Conservation (phyloP, 1,140 invertebrate genomes). For the Drosophila baimaii region DNA sequence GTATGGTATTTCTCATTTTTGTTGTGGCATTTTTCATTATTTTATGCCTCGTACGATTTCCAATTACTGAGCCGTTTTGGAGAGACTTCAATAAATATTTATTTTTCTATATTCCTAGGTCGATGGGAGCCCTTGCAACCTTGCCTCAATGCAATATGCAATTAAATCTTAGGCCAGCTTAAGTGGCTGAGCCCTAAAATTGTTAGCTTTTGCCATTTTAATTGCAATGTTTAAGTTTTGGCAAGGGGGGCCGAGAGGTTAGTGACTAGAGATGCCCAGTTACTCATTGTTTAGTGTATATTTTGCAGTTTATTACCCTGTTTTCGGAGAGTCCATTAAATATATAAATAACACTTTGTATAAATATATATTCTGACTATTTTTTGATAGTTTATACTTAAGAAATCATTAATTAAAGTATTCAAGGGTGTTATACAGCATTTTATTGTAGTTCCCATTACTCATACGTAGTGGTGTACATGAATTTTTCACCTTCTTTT, state of each 20-base stretch:
- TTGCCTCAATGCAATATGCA: not conserved
- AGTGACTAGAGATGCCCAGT: not conserved
- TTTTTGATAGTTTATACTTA: not conserved
- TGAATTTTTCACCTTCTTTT: not conserved
- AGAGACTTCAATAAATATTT: not conserved
- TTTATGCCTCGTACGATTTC: not conserved
- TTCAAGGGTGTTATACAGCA: no score
- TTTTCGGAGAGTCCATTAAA: not conserved
- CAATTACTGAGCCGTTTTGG: constrained; percentile 12
- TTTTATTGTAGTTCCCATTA: not conserved
- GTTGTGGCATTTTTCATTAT: not conserved
- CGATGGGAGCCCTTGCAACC: no score
- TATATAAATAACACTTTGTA: not conserved
- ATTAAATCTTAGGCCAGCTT: not conserved
- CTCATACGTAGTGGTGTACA: not conserved
- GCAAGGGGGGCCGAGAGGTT: not conserved
- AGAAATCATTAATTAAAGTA: not conserved
- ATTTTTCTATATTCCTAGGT: no score
- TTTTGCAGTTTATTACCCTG: constrained; percentile 4
- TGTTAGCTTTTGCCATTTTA: constrained; percentile 3
- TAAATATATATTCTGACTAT: not conserved
- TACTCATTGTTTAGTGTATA: not conserved
- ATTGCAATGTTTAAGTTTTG: constrained; percentile 13
- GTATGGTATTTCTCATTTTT: not conserved
- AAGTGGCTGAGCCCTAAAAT: not conserved